Evolutionary conservation across 2,888 invertebrate species (phyloP), one percentile per base, ranked within the genome.

Genomic region (Iphiclides podalirius): DNA sequence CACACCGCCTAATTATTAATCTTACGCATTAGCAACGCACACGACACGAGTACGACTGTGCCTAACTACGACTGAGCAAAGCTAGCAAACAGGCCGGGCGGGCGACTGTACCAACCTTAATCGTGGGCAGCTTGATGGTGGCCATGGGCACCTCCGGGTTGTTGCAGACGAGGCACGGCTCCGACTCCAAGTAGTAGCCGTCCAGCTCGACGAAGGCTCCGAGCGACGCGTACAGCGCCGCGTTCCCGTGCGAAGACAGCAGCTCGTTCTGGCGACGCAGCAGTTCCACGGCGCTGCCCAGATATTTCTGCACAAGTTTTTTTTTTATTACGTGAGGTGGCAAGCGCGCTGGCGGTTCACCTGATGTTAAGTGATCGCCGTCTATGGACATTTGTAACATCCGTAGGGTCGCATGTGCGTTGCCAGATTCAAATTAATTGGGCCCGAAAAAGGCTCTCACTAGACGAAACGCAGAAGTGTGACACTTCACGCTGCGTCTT

Each of bases 151-250:
- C 95, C 80, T 99, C 98, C 0, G 98, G 98, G 85, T 98, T 98
- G 83, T 98, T 98, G 81, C 99, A 99, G 0, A 98, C 98, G 48
- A 98, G 91, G 68, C 99, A 99, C 0, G 99, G 99, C 73, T 98
- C 98, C 14, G 97, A 96, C 87, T 99, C 98, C 54, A 99, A 87
- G 76, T 96, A 99, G 81, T 96, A 98, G 0, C 98, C 98, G 72
- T 98, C 98, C 37, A 98, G 91, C 71, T 98, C 98, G 0, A 98
- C 96, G 70, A 96, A 95, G n/a, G 97, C 96, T 44, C 97, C 95
- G 49, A 98, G 90, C 37, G 96, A 94, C 0, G 96, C 95, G 79
- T 98, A 98, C 31, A 98, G 90, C 53, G 95, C 95, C 0, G 97
- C 96, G 85, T 98, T 98, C 4, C 98, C 97, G 88, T 98, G 98